A percentile compares a stretch with the other conserved stretches of the same genome.
Evolutionary conservation across 2,113 vertebrate genomes (phyloP).

Genomic region (Chaetodon auriga): DNA sequence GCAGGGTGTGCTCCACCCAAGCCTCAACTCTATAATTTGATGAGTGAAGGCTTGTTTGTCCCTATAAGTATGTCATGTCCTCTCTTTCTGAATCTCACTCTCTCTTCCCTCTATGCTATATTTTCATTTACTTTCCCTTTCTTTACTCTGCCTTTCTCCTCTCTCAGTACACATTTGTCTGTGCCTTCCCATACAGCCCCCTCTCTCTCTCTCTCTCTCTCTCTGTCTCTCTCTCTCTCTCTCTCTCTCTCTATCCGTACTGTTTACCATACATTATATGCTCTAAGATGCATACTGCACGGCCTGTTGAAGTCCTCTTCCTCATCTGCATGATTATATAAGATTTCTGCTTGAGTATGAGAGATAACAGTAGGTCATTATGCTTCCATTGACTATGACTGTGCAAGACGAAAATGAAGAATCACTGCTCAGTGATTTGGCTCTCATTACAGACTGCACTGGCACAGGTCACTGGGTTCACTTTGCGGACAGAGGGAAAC

Average conservation of each 20-base stretch:
- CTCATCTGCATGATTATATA: conserved; percentile 55
- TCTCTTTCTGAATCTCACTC: conserved; percentile 47
- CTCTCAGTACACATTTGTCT: conserved; percentile 1
- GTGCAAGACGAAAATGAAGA: conserved; percentile 41
- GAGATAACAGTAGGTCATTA: conserved; percentile 51
- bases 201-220: background rate
- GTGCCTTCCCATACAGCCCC: background rate
- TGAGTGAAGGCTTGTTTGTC: conserved; percentile 72
- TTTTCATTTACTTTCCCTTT: conserved; percentile 33
- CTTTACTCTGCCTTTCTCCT: background rate
- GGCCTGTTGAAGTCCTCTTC: conserved; percentile 18
- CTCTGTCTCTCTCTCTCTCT: too few relatives aligned
- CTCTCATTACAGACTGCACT: conserved; percentile 45
- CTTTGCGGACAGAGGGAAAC: conserved; percentile 46
- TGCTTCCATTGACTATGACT: conserved; percentile 47
- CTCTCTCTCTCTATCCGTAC: too few relatives aligned
- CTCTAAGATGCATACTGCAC: conserved; percentile 18
- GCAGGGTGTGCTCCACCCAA: conserved; percentile 78
- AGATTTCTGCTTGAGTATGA: conserved; percentile 51
- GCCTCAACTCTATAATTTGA: conserved; percentile 81
- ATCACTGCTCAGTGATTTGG: conserved; percentile 47
- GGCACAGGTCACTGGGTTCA: conserved; percentile 67
- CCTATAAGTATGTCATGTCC: conserved; percentile 67
- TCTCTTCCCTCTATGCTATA: conserved; percentile 26
- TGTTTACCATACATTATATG: background rate